phyloP scores from a whole-genome alignment of 1,140 invertebrate genomes.

The Metopolophium dirhodum region DNA sequence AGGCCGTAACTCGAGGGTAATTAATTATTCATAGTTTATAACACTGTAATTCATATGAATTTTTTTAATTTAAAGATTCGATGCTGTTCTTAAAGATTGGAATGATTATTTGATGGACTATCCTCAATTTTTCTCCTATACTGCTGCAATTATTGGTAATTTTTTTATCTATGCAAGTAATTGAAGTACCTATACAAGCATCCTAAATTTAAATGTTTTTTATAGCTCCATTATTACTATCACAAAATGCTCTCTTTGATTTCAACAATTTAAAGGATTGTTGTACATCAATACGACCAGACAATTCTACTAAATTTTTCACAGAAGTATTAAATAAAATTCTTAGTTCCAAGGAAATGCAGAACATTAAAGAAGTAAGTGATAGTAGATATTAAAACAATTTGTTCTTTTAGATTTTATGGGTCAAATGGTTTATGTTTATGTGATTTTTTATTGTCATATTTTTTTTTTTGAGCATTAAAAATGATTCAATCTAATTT shows the following conservation, averaged over 20 bases:
- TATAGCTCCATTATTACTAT: conserved; percentile 45
- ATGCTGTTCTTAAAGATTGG: conserved; percentile 50
- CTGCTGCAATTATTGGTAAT: neutral
- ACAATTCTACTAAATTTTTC: conserved; percentile 14
- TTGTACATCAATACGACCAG: conserved; percentile 12
- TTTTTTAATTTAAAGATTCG: conserved; percentile 2
- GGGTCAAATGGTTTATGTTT: too few relatives aligned
- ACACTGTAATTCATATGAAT: neutral
- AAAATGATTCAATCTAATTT: too few relatives aligned
- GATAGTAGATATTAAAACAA: too few relatives aligned
- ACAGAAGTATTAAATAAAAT: conserved; percentile 33
- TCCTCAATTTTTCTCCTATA: too few relatives aligned
- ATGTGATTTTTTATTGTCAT: too few relatives aligned
- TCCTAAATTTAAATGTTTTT: neutral
- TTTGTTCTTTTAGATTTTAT: too few relatives aligned
- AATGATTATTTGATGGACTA: neutral
- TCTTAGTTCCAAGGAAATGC: neutral
- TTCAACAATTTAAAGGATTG: neutral
- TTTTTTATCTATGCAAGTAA: neutral
- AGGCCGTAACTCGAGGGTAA: neutral
- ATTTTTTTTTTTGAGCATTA: too few relatives aligned
- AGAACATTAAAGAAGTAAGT: too few relatives aligned
- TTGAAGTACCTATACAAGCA: too few relatives aligned
- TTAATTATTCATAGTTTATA: neutral
- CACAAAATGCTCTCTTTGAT: conserved; percentile 22